Conservation (phyloP, 1,140 invertebrate genomes). For the Neuroterus valhalla region DNA sequence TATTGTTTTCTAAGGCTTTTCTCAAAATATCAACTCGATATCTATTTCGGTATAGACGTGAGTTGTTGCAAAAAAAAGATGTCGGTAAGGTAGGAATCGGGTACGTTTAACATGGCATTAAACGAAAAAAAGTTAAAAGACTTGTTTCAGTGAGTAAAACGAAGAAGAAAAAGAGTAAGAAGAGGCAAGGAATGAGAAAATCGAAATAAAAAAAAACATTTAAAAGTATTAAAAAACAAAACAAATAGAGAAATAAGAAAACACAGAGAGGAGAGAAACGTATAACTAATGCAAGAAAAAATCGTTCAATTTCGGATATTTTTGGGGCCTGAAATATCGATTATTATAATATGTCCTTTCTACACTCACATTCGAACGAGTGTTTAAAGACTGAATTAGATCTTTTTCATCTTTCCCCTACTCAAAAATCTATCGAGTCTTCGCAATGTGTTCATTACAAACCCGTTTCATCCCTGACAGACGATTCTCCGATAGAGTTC, state of each 20-base stretch:
- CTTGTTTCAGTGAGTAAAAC: too few species aligned
- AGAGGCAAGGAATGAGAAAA: not conserved
- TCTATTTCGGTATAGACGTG: too few species aligned
- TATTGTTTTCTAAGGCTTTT: too few species aligned
- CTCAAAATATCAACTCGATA: too few species aligned
- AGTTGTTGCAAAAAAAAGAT: too few species aligned
- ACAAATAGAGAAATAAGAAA: constrained; percentile 21
- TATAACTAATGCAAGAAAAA: constrained; percentile 16
- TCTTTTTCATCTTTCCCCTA: constrained; percentile 68
- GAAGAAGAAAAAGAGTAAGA: not conserved
- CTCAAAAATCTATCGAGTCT: constrained; percentile 67
- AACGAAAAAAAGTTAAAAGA: too few species aligned
- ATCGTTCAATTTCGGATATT: constrained; percentile 33
- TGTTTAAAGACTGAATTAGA: constrained; percentile 66
- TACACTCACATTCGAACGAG: constrained; percentile 50
- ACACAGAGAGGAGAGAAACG: constrained; percentile 17
- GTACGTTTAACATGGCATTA: too few species aligned
- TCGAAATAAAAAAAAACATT: not conserved
- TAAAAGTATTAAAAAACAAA: too few species aligned
- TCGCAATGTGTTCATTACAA: constrained; percentile 66
- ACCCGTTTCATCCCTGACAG: constrained; percentile 63
- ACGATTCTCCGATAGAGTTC: constrained; percentile 69
- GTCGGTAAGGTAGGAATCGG: too few species aligned
- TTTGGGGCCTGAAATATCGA: constrained; percentile 29
- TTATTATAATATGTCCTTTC: constrained; percentile 39